Base-by-base conservation (phyloP, 2,888 invertebrate genomes). In the Ectemnius continuus region DNA sequence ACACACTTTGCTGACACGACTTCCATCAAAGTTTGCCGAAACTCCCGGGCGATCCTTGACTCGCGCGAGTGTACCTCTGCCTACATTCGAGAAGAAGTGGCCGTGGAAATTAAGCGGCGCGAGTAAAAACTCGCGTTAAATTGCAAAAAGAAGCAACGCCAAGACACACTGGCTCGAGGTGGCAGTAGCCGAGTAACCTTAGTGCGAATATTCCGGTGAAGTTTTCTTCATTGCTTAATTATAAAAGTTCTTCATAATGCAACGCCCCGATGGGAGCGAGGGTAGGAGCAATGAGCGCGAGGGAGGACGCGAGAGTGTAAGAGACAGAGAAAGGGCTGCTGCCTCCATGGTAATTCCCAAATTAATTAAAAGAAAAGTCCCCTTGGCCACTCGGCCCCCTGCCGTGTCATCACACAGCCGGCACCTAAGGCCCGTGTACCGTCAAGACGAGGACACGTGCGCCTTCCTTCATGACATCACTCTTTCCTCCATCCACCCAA, bases 171-270 rank as follows among this genome's bases (percentile, higher is more conserved):
- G 16, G 18, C 45, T 56, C 23, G 60, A 65, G 60, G 52, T 67
- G 46, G 63, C 60, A n/a, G 45, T 18, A 23, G 23, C 47, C 63
- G 26, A 71, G 69, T 72, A 70, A 67, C 68, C 71, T 48, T 57
- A 73, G 59, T 70, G 80, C 71, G 82, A 78, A 85, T 84, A 76
- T 82, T 74, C 79, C 68, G 69, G 65, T 68, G 60, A 79, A 84
- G 78, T 85, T 86, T 85, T 73, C 82, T 79, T 80, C 80, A 71
- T 80, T 80, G 83, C 79, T 82, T 83, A 84, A 86, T 86, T 86
- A 86, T 82, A 85, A 86, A 86, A 86, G 81, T 86, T 86, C 78
- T 84, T 83, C 80, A 79, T 80, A 83, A 85, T 67, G 69, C 71
- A 73, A 66, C 14, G 67, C 70, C 46, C 76, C 76, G 72, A 73